Percentiles rank a stretch among this genome's conserved stretches.
Conservation (phyloP, 2,888 invertebrate genomes). For the Drosophila cognata region DNA sequence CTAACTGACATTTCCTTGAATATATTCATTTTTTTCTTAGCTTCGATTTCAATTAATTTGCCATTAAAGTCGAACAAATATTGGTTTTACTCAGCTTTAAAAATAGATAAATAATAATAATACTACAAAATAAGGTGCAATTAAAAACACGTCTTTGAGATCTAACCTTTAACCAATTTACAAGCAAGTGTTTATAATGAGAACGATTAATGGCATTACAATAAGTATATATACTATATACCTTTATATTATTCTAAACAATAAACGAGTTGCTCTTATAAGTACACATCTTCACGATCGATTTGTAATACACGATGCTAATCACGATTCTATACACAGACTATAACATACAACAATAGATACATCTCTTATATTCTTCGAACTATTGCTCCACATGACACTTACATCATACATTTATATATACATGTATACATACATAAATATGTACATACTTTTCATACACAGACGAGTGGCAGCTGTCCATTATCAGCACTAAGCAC, state of each 20-base stretch:
- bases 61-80: background rate
- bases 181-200: background rate
- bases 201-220: background rate
- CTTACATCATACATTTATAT: background rate
- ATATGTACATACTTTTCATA: background rate
- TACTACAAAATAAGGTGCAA: background rate
- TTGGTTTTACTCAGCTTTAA: background rate
- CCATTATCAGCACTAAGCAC: constrained; percentile 50
- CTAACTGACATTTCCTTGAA: no score
- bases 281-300: background rate
- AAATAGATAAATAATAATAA: background rate
- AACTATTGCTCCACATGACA: background rate
- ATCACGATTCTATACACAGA: background rate
- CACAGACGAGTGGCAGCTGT: constrained; percentile 46
- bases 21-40: background rate
- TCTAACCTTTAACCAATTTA: background rate
- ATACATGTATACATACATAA: background rate
- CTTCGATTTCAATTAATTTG: background rate
- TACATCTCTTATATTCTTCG: background rate
- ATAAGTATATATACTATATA: background rate
- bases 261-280: background rate
- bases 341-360: no score
- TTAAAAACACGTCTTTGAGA: background rate
- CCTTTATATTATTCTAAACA: background rate
- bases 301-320: background rate